phyloP scores from a whole-genome alignment of 2,888 invertebrate species.

The Lobophora halterata region DNA sequence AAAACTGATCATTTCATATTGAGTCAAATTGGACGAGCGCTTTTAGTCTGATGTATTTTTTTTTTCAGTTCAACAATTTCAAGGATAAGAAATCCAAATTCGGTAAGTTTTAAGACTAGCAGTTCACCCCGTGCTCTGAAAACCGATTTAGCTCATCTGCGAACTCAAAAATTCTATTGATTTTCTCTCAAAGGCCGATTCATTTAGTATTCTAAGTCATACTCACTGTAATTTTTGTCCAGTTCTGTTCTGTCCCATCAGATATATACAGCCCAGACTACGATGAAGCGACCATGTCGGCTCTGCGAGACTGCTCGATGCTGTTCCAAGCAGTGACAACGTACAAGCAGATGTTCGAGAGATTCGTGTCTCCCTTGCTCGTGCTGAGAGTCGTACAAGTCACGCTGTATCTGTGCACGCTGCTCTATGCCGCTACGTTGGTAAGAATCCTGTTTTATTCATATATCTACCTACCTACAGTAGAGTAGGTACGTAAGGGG shows the following conservation, averaged over 20 bases:
- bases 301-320: constrained; percentile 56
- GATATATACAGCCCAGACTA: constrained; percentile 54
- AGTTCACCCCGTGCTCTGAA: too few species aligned
- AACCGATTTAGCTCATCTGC: too few species aligned
- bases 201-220: too few species aligned
- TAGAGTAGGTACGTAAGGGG: constrained; percentile 41
- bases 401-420: constrained; percentile 63
- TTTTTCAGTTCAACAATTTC: constrained; percentile 37
- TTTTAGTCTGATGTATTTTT: too few species aligned
- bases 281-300: constrained; percentile 48
- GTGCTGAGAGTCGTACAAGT: constrained; percentile 65
- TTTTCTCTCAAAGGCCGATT: too few species aligned
- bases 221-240: too few species aligned
- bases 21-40: too few species aligned
- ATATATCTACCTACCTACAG: constrained; percentile 43
- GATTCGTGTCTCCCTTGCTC: constrained; percentile 62
- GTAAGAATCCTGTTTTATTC: constrained; percentile 34
- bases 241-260: constrained; percentile 24
- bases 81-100: constrained; percentile 35
- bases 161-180: too few species aligned
- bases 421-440: constrained; percentile 65
- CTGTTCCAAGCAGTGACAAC: constrained; percentile 45
- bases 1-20: too few species aligned
- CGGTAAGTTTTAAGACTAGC: constrained; percentile 48
- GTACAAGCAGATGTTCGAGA: constrained; percentile 55